A percentile compares a stretch with the other conserved stretches of the same genome.
phyloP scores from a whole-genome alignment of 2,113 vertebrate species.

The Anguilla rostrata region DNA sequence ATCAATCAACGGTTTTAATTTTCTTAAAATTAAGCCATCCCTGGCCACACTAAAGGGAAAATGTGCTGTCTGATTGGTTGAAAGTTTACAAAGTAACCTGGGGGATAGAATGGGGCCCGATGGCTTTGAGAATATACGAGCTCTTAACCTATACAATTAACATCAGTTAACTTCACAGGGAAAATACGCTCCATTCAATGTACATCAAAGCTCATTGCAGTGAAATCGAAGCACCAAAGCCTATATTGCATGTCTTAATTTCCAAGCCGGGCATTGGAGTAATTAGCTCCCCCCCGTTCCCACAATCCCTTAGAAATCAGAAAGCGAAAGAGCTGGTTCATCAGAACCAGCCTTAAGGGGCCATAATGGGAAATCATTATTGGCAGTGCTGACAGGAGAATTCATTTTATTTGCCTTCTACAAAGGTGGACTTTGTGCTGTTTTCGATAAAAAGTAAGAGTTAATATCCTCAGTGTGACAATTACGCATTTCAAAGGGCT shows the following conservation, averaged over 20 bases:
- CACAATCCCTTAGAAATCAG: neutral
- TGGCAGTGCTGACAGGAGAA: constrained; percentile 46
- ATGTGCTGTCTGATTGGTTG: neutral
- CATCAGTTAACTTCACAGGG: too few relatives aligned
- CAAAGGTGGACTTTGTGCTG: constrained; percentile 54
- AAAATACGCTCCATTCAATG: neutral
- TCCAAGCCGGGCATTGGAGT: neutral
- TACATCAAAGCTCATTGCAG: neutral
- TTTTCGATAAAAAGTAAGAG: constrained; percentile 44
- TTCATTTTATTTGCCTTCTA: constrained; percentile 46
- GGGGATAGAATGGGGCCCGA: neutral
- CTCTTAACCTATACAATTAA: neutral
- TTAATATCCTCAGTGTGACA: constrained; percentile 41
- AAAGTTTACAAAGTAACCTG: neutral
- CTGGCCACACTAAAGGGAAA: neutral
- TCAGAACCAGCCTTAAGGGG: constrained; percentile 45
- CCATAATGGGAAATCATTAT: constrained; percentile 52
- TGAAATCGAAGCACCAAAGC: constrained; percentile 1
- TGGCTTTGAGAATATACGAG: neutral
- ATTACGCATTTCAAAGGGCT: constrained; percentile 39
- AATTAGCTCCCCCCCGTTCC: neutral
- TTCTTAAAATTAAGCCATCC: neutral
- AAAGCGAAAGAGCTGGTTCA: constrained; percentile 34
- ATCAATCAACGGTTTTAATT: neutral
- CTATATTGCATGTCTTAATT: neutral